These are phyloP conservation scores for Verasper variegatus DNA, from an alignment of 2,113 vertebrate genomes.

Conservation along the genomic window DNA sequence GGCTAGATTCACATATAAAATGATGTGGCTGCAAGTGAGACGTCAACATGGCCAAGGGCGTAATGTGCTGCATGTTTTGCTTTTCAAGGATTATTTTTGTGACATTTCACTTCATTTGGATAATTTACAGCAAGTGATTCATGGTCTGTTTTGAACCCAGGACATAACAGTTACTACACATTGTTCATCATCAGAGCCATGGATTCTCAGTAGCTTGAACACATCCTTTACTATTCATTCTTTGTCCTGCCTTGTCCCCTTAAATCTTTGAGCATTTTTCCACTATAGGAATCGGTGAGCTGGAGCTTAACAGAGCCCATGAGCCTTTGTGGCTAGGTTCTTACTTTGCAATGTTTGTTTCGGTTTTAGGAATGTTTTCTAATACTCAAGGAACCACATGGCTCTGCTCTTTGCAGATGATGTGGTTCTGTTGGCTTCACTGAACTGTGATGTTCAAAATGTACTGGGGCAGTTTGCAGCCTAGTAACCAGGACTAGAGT, in stretches of 20 bases:
- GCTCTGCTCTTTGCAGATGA: no score
- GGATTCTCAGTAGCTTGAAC: background rate
- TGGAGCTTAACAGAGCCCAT: background rate
- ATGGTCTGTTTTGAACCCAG: no score
- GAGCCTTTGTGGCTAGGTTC: background rate
- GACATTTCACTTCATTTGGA: background rate
- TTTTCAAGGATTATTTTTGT: background rate
- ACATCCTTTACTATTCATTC: background rate
- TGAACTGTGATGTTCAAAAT: no score
- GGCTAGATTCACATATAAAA: conserved; percentile 10
- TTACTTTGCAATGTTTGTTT: background rate
- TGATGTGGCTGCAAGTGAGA: background rate
- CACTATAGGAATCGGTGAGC: background rate
- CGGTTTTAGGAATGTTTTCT: background rate
- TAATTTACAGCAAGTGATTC: background rate
- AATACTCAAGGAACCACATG: background rate
- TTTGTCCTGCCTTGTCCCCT: no score
- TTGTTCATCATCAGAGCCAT: background rate
- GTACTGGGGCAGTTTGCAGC: no score
- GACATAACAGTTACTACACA: background rate
- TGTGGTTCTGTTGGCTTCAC: no score
- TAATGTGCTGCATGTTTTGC: background rate
- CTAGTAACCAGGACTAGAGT: no score
- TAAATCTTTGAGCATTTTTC: no score
- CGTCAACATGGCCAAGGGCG: background rate